Evolutionary conservation across 2,888 invertebrate species (phyloP).

Genomic region (Eupithecia pulchellata): DNA sequence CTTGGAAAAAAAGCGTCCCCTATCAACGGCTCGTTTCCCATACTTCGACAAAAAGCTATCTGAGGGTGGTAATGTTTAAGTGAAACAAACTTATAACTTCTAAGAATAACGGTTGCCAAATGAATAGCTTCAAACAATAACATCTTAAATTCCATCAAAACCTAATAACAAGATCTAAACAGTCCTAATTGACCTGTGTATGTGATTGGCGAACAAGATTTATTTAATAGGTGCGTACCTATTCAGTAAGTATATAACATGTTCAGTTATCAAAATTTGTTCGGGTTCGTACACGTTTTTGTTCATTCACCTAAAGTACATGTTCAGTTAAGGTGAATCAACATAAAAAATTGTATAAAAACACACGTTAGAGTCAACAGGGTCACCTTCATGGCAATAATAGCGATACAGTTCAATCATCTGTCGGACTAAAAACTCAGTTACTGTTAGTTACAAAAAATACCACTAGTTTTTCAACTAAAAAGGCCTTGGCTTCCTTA

Average conservation of each 20-base stretch:
- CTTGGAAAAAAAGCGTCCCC: constrained; percentile 53
- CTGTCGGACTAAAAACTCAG: constrained; percentile 44
- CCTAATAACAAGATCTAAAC: background rate
- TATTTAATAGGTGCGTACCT: too few species aligned
- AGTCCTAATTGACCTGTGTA: constrained; percentile 18
- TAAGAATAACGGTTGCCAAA: background rate
- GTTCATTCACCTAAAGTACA: too few species aligned
- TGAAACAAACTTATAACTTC: background rate
- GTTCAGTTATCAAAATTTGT: too few species aligned
- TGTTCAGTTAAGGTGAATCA: constrained; percentile 25
- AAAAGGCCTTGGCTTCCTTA: too few species aligned
- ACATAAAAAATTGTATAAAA: constrained; percentile 39
- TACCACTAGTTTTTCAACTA: too few species aligned
- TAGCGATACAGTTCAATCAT: constrained; percentile 48
- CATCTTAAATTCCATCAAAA: background rate
- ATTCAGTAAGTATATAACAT: too few species aligned
- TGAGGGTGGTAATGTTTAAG: constrained; percentile 18
- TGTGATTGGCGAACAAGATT: constrained; percentile 43
- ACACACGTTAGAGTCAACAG: constrained; percentile 50
- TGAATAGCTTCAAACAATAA: constrained; percentile 31
- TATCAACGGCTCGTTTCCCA: constrained; percentile 41
- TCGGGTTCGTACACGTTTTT: too few species aligned
- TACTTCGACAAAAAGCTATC: constrained; percentile 44
- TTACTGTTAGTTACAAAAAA: background rate
- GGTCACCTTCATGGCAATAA: constrained; percentile 53